Evolutionary conservation across 2,113 vertebrate species (phyloP), one percentile per base, ranked within the genome.

Genomic region (Vulpes lagopus): DNA sequence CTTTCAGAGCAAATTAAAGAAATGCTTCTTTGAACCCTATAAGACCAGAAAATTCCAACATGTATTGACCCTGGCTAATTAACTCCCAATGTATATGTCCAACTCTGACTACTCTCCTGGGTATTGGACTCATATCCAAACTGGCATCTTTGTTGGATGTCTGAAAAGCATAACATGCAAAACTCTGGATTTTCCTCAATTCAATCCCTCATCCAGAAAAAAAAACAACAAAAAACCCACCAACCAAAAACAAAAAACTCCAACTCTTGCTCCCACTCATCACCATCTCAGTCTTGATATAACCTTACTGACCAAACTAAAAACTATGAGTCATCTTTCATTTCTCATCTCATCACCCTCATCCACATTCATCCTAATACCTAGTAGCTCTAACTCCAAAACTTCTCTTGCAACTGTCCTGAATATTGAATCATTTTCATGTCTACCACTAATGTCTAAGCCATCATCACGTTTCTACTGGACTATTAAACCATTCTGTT

Each of bases 301-400:
- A 67, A 59, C 11, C 57, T 93, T 85, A 84, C 65, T 74, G 22
- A 10, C 76, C 55, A 88, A 71, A 51, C 78, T 53, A 59, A 95
- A 89, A 95, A 60, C 62, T 74, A 25, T 94, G 88, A 93, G 19
- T 85, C 64, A 53, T 38, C 49, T 43, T 74, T 89, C 62, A 86
- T 79, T 62, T 78, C 85, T 91, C 51, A 93, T 89, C 80, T 67
- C 79, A 87, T n/a, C 38, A 85, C 8, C n/a, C 5, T 84, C 2
- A 16, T 27, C 59, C 49, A 55, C 69, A 76, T 87, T 60, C 30
- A 51, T 49, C 19, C 64, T 80, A 62, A 38, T 51, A 43, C 60
- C 64, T 65, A 69, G 92, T n/a, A 62, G 20, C 17, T 73, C 32
- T 30, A 14, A 11, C 15, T 43, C 43, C 64, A 49, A 80, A 80